Evolutionary conservation across 2,113 vertebrate species (phyloP).

Genomic region (Asarcornis scutulata): DNA sequence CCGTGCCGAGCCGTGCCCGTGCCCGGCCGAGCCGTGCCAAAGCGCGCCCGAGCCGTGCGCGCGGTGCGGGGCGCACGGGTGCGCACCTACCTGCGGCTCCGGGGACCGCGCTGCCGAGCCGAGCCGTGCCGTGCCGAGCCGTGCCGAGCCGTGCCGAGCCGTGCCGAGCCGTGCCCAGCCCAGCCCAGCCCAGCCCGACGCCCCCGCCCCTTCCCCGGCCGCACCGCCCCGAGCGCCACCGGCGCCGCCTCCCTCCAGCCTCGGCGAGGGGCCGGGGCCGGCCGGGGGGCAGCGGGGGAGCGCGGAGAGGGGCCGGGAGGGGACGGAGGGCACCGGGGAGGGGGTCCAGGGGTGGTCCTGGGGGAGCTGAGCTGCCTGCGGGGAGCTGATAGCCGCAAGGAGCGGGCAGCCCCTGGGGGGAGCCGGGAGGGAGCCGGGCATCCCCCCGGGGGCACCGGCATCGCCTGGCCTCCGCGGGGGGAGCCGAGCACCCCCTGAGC

Average conservation of each 20-base stretch:
- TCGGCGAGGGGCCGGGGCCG: not conserved
- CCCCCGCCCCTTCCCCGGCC: conserved; percentile 41
- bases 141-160: not conserved
- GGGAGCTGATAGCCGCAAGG: not conserved
- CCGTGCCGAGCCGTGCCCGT: no score
- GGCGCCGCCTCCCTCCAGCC: conserved; percentile 56
- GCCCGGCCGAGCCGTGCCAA: not conserved
- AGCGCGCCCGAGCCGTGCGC: not conserved
- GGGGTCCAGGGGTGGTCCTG: not conserved
- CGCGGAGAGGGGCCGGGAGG: not conserved
- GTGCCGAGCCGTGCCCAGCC: not conserved
- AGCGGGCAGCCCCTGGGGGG: not conserved
- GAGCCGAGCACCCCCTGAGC: accelerated
- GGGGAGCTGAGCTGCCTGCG: not conserved
- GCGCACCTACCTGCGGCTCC: conserved; percentile 12
- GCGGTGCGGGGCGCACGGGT: not conserved
- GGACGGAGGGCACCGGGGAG: not conserved
- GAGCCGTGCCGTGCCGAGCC: not conserved
- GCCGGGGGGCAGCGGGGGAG: no score
- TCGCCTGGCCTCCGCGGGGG: accelerated
- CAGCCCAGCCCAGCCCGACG: not conserved
- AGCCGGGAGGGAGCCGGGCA: not conserved
- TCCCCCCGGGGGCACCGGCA: not conserved
- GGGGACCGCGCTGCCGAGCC: not conserved
- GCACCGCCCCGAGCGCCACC: conserved; percentile 52